Evolutionary conservation across 2,113 vertebrate genomes (phyloP), one percentile per base, ranked within the genome.

Genomic region (Tamias sibiricus): DNA sequence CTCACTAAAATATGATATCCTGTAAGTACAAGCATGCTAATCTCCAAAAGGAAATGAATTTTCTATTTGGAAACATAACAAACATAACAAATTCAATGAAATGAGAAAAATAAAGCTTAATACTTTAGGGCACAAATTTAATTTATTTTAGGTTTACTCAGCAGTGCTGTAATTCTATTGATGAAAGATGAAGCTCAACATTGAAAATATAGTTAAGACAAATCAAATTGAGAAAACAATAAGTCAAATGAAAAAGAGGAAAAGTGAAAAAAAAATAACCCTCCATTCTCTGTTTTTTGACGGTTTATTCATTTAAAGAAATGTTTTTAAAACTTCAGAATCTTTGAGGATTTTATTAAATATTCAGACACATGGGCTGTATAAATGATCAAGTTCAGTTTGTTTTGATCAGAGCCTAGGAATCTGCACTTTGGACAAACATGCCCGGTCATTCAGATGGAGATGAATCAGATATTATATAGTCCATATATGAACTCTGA

Each of bases 41-140:
- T 92, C 19, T 90, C 71, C 8, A 74, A 75, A 88, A 59, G 4
- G 13, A 77, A 82, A 76, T 57, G 0, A 77, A 81, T n/a, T 85
- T 90, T 8, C 6, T 77, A 42, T 95, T 94, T 93, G 81, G 6
- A 97, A 87, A 93, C 16, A 68, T 88, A 79, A 37, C 16, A 91
- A 96, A 75, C 30, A 86, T 57, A 94, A 57, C 16, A 87, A 81
- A 81, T 35, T 52, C 37, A 96, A 54, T 74, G 42, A 92, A 95
- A 81, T 47, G 69, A 90, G 44, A 87, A 81, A 97, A 87, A 62
- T 59, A 88, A 95, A 90, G 32, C 32, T 84, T 80, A 94, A 89
- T 93, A 54, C 37, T n/a, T 83, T 52, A 47, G 40, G 71, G 24
- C 26, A 82, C 28, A 95, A 37, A 76, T 57, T 93, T 79, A 91